phyloP scores from a whole-genome alignment of 2,797 vertebrate species.

The Lemur catta region DNA sequence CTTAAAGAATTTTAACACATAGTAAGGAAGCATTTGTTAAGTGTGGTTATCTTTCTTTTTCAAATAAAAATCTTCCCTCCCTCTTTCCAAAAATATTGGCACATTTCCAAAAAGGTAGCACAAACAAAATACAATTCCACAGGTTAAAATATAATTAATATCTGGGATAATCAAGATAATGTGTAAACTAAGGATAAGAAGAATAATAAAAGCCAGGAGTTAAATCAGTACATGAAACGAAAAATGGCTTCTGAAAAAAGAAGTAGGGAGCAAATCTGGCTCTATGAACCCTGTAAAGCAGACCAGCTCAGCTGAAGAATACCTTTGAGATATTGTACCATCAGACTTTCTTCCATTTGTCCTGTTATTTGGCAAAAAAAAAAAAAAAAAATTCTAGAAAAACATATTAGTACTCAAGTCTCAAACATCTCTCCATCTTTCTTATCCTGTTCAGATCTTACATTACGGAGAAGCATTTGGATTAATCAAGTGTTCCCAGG shows the following conservation, averaged over 20 bases:
- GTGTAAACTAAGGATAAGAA: background rate
- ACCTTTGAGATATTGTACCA: background rate
- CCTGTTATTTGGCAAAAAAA: background rate
- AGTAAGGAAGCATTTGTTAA: background rate
- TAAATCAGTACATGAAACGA: background rate
- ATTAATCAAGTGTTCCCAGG: background rate
- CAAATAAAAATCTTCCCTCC: background rate
- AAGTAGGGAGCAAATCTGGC: background rate
- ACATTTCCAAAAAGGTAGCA: background rate
- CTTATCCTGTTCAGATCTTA: background rate
- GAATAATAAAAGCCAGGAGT: background rate
- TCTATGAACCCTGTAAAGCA: background rate
- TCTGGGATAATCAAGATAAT: background rate
- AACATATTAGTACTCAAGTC: background rate
- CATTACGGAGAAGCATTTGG: background rate
- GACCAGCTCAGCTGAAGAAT: background rate
- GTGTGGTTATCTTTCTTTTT: background rate
- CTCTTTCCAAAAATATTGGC: background rate
- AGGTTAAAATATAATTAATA: slow-evolving; percentile 22
- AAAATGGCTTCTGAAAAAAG: background rate
- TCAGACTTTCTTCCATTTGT: background rate
- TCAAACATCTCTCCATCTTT: background rate
- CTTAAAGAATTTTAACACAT: background rate
- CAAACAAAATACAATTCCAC: slow-evolving; percentile 42
- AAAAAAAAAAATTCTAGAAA: background rate